phyloP scores from a whole-genome alignment of 1,140 invertebrate species.

The Paraescarpia echinospica region DNA sequence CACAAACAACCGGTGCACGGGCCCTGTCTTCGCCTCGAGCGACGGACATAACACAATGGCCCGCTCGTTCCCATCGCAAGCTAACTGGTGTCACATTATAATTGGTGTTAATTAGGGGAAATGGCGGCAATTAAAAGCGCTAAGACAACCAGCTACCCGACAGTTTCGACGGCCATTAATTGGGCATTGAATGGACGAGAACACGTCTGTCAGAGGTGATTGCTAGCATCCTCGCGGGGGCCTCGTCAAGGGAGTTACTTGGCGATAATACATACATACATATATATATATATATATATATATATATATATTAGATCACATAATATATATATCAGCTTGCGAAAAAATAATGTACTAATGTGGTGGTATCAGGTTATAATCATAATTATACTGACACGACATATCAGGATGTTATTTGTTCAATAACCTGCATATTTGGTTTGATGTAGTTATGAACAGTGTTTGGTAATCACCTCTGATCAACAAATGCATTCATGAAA shows the following conservation, averaged over 20 bases:
- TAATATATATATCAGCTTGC: too few relatives aligned
- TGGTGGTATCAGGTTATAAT: too few relatives aligned
- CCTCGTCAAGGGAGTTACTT: neutral
- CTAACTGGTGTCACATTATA: neutral
- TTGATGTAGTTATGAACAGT: too few relatives aligned
- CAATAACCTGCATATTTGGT: too few relatives aligned
- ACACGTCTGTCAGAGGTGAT: neutral
- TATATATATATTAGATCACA: too few relatives aligned
- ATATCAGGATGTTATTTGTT: too few relatives aligned
- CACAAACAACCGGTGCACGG: neutral
- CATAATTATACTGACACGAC: too few relatives aligned
- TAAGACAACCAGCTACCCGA: neutral
- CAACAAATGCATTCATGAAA: too few relatives aligned
- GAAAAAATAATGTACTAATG: too few relatives aligned
- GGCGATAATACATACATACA: too few relatives aligned
- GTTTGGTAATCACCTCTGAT: too few relatives aligned
- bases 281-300: too few relatives aligned
- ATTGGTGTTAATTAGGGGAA: neutral
- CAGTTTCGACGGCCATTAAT: neutral
- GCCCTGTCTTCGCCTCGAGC: neutral
- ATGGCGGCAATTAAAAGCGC: neutral
- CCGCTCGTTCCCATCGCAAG: neutral
- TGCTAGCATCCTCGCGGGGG: neutral
- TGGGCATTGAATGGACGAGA: neutral
- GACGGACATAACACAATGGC: neutral